Evolutionary conservation across 2,888 invertebrate species (phyloP).

Genomic region (Actias luna): DNA sequence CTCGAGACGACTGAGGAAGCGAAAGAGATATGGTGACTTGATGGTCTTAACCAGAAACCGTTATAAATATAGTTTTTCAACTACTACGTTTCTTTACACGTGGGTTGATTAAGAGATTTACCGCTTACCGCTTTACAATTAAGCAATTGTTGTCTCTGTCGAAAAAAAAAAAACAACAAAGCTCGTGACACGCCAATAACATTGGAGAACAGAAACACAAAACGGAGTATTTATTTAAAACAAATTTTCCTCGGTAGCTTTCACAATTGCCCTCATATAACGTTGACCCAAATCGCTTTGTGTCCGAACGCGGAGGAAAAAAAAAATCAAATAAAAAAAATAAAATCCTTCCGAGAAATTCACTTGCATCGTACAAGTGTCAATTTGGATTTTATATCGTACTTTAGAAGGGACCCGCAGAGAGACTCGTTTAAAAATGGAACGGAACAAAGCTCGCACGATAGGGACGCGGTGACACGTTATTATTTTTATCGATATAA

Average conservation of each 20-base stretch:
- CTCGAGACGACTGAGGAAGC: no score
- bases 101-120: no score
- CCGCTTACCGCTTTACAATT: no score
- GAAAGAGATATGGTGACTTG: no score
- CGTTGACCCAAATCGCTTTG: slow-evolving; percentile 5
- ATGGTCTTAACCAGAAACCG: no score
- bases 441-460: slow-evolving; percentile 10
- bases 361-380: slow-evolving; percentile 10
- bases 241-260: slow-evolving; percentile 7
- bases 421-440: slow-evolving; percentile 6
- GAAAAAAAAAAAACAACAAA: neutral
- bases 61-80: no score
- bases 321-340: neutral
- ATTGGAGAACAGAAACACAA: neutral
- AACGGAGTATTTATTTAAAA: neutral
- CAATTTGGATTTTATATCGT: slow-evolving; percentile 10
- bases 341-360: slow-evolving; percentile 8
- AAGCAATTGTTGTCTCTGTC: no score
- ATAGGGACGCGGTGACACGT: neutral
- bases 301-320: neutral
- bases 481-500: neutral
- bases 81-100: no score
- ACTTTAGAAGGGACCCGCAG: neutral
- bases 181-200: slow-evolving; percentile 1
- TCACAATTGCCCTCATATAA: neutral